phyloP scores from a whole-genome alignment of 1,140 invertebrate species.

The Drosophila prosaltans region DNA sequence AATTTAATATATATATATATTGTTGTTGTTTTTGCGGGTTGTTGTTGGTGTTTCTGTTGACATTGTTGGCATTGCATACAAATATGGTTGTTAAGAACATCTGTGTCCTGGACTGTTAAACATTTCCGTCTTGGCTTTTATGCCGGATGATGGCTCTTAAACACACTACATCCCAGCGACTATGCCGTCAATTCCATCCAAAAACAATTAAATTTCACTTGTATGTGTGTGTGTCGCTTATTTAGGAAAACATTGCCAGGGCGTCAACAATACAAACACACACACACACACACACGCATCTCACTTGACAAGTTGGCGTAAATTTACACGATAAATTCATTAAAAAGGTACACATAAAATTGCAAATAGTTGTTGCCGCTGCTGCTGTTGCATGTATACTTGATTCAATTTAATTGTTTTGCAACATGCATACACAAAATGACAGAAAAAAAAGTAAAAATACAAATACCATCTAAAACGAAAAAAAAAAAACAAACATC shows the following conservation, averaged over 20 bases:
- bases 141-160: slow-evolving; percentile 17
- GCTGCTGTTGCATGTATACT: slow-evolving; percentile 61
- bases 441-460: background rate
- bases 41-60: background rate
- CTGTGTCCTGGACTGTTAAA: slow-evolving; percentile 50
- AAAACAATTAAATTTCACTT: slow-evolving; percentile 56
- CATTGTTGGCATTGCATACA: background rate
- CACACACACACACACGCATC: slow-evolving; percentile 16
- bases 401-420: slow-evolving; percentile 74
- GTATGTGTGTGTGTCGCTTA: slow-evolving; percentile 18
- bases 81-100: slow-evolving; percentile 42
- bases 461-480: background rate
- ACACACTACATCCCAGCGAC: background rate
- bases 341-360: slow-evolving; percentile 75
- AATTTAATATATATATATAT: background rate
- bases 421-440: slow-evolving; percentile 54
- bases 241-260: slow-evolving; percentile 53
- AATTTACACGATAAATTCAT: slow-evolving; percentile 80
- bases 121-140: slow-evolving; percentile 60
- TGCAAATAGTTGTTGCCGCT: slow-evolving; percentile 53
- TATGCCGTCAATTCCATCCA: slow-evolving; percentile 25
- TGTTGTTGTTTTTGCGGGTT: background rate
- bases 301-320: slow-evolving; percentile 60
- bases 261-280: slow-evolving; percentile 32
- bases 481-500: background rate